Percentiles rank a stretch among this genome's conserved stretches.
Evolutionary conservation across 2,888 invertebrate genomes (phyloP).

Genomic region (Mactromeris polynyma): DNA sequence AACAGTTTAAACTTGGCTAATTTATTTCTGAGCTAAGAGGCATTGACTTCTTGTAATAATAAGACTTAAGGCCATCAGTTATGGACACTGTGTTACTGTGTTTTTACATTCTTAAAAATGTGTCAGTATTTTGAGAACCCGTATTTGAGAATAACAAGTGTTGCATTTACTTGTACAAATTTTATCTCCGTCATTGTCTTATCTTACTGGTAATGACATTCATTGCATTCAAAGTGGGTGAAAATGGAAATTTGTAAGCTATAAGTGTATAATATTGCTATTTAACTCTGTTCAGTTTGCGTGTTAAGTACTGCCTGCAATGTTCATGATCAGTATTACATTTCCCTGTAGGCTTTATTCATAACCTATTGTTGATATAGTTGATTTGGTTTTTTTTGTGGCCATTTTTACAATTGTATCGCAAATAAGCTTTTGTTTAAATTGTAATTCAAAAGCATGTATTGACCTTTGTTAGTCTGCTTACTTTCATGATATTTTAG

Average conservation of each 20-base stretch:
- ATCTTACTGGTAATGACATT: neutral
- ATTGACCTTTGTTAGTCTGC: neutral
- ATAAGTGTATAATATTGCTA: neutral
- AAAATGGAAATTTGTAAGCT: neutral
- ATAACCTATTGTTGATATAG: neutral
- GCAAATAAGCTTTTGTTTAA: neutral
- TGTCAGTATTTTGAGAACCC: neutral
- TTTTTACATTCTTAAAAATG: no score
- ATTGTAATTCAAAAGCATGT: neutral
- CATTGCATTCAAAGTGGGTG: neutral
- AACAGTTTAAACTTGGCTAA: no score
- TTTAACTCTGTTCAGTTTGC: neutral
- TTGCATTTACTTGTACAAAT: neutral
- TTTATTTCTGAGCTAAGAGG: no score
- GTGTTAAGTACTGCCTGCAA: neutral
- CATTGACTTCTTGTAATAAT: no score
- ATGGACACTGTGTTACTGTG: no score
- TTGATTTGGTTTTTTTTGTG: neutral
- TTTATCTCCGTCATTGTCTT: neutral
- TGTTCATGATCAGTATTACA: neutral
- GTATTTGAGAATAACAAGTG: neutral
- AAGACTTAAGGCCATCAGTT: no score
- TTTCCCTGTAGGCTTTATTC: neutral
- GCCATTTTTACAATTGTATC: neutral
- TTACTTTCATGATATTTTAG: neutral